Evolutionary conservation across 2,113 vertebrate genomes (phyloP), one percentile per base, ranked within the genome.

Genomic region (Prolemur simus): DNA sequence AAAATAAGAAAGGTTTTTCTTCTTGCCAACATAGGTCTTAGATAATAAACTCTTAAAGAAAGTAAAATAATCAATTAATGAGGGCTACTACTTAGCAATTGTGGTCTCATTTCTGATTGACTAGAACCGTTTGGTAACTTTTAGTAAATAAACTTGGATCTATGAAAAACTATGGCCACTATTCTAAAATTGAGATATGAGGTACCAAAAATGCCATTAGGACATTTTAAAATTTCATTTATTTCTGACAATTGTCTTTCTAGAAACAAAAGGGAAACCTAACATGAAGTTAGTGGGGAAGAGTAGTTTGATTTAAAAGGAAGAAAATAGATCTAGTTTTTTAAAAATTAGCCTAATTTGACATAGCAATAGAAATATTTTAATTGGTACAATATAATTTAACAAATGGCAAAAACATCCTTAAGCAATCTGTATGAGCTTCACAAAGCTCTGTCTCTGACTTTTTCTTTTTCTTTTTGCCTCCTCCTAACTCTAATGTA

Each of bases 121-220:
- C 18, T 14, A 27, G 34, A 74, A 90, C 3, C n/a, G 13, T 54
- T 52, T 76, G 37, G 42, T 77, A 94, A 77, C 60, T 71, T 73
- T 66, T 56, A 91, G 12, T 42, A 86, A 81, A 29, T 81, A 63
- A 93, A 74, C 5, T 25, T 86, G 54, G 60, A 25, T 66, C 13
- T 39, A 47, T 13, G 8, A 71, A 89, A 93, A 88, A 95, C 32
- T 37, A 95, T 4, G 9, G 9, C 25, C 52, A 74, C 66, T 69
- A 68, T 14, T 96, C 92, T 74, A 92, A 95, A 92, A 71, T 2
- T 87, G 37, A 94, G 37, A 45, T 77, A 87, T 45, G 6, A 45
- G 37, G 39, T 60, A 81, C 7, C 73, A 54, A 89, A 95, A 84
- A 14, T 39, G 27, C 39, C 20, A 92, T 42, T 77, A 74, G 90